Conservation (phyloP, 2,888 invertebrate genomes). For the Elysia crispata region DNA sequence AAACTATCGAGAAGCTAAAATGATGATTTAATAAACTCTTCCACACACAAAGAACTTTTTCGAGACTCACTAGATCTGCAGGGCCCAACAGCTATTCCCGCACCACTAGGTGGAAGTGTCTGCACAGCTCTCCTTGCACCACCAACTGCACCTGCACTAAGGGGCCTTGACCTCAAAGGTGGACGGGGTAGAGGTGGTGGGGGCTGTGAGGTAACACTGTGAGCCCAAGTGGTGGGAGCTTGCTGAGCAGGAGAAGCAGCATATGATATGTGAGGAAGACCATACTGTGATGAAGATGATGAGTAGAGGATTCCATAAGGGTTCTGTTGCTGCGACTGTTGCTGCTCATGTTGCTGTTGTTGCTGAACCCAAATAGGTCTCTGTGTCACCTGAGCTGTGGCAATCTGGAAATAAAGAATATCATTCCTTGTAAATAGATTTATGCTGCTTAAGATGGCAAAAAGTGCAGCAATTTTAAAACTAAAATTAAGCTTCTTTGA, state of each 20-base stretch:
- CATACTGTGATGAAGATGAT: conserved; percentile 11
- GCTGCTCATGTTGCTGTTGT: conserved; percentile 46
- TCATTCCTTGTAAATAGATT: neutral
- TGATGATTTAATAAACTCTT: no score
- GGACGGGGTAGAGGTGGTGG: conserved; percentile 66
- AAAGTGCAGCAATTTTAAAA: no score
- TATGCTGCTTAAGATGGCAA: no score
- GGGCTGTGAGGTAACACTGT: conserved; percentile 44
- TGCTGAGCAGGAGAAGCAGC: conserved; percentile 53
- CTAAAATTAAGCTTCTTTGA: no score
- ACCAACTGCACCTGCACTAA: conserved; percentile 70
- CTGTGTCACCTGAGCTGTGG: conserved; percentile 69
- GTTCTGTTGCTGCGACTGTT: no score
- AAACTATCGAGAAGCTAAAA: no score
- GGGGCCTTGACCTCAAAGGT: conserved; percentile 70
- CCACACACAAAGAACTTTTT: no score
- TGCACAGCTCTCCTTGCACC: conserved; percentile 43
- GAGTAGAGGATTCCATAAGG: no score
- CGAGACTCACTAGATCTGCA: no score
- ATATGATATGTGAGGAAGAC: conserved; percentile 53
- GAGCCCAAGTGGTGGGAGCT: conserved; percentile 54
- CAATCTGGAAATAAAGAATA: conserved; percentile 56
- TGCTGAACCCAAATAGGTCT: conserved; percentile 69
- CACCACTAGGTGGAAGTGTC: conserved; percentile 16
- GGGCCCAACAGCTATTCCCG: conserved; percentile 1